Conservation (phyloP, 2,797 vertebrate species). For the Cynodonichthys magdalenae region DNA sequence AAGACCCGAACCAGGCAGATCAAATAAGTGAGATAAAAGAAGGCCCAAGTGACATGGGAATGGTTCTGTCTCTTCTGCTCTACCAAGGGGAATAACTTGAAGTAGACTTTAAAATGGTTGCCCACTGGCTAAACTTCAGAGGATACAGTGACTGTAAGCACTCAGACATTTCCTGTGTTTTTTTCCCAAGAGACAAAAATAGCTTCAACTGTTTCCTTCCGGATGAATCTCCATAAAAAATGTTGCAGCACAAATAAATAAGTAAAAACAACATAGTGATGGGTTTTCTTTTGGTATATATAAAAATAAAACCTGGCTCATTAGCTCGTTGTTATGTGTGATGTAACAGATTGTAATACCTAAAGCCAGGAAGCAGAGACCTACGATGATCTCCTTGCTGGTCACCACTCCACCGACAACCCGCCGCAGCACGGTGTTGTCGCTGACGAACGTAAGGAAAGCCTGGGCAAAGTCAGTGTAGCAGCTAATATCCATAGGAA, state of each 20-base stretch:
- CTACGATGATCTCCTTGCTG: conserved; percentile 99
- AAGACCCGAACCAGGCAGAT: conserved; percentile 13
- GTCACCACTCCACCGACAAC: conserved; percentile 95
- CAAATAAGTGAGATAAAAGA: conserved; percentile 26
- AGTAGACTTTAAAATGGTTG: conserved; percentile 21
- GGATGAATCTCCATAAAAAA: conserved; percentile 20
- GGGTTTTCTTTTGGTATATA: neutral
- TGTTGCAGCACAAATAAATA: conserved; percentile 1
- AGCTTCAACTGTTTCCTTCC: conserved; percentile 40
- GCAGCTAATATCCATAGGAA: conserved; percentile 90
- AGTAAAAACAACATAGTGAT: neutral
- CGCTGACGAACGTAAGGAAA: conserved; percentile 93
- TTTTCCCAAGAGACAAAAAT: conserved; percentile 43
- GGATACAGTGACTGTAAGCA: conserved; percentile 19
- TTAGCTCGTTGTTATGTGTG: neutral
- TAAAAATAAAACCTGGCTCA: neutral
- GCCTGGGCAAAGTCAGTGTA: conserved; percentile 92
- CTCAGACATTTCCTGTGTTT: conserved; percentile 69
- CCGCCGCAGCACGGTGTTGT: conserved; percentile 93
- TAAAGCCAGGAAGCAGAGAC: conserved; percentile 95
- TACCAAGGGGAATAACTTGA: conserved; percentile 1
- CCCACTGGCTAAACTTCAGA: conserved; percentile 13
- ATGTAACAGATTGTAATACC: conserved; percentile 72
- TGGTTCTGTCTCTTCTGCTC: conserved; percentile 6
- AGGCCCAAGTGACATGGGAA: conserved; percentile 6